A percentile compares a stretch with the other conserved stretches of the same genome.
Evolutionary conservation across 1,140 invertebrate species (phyloP).

Genomic region (Papilio xuthus): DNA sequence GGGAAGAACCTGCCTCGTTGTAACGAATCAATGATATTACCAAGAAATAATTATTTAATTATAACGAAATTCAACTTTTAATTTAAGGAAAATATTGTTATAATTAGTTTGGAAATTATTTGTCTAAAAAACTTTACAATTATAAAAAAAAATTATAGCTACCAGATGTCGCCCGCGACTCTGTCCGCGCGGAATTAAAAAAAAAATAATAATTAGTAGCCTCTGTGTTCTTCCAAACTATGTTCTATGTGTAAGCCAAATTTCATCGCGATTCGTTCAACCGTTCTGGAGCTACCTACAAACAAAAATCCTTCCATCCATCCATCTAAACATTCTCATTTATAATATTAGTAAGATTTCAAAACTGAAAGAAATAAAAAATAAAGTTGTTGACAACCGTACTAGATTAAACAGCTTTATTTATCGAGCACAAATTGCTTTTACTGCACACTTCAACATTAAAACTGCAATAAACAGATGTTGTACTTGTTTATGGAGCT

Average conservation of each 20-base stretch:
- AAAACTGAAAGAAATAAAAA: not conserved
- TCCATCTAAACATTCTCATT: too few relatives aligned
- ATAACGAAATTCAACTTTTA: not conserved
- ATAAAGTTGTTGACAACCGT: not conserved
- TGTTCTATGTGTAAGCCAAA: too few relatives aligned
- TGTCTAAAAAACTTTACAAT: too few relatives aligned
- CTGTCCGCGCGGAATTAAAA: too few relatives aligned
- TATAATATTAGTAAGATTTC: not conserved
- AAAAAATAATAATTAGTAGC: too few relatives aligned
- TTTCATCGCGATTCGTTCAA: too few relatives aligned
- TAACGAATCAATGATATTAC: not conserved
- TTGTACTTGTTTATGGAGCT: not conserved
- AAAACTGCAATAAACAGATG: constrained; percentile 18
- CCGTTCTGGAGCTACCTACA: too few relatives aligned
- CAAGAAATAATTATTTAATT: not conserved
- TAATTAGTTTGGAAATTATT: not conserved
- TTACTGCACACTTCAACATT: constrained; percentile 13
- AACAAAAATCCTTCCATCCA: too few relatives aligned
- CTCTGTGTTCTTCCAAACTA: too few relatives aligned
- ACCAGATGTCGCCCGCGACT: too few relatives aligned
- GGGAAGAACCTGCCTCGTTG: not conserved
- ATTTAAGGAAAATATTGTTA: not conserved
- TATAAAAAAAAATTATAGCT: too few relatives aligned
- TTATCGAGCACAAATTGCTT: constrained; percentile 10
- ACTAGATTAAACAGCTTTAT: not conserved